These are phyloP conservation scores for Spilogale gracilis DNA, from an alignment of 2,113 vertebrate species.

Conservation along the genomic window DNA sequence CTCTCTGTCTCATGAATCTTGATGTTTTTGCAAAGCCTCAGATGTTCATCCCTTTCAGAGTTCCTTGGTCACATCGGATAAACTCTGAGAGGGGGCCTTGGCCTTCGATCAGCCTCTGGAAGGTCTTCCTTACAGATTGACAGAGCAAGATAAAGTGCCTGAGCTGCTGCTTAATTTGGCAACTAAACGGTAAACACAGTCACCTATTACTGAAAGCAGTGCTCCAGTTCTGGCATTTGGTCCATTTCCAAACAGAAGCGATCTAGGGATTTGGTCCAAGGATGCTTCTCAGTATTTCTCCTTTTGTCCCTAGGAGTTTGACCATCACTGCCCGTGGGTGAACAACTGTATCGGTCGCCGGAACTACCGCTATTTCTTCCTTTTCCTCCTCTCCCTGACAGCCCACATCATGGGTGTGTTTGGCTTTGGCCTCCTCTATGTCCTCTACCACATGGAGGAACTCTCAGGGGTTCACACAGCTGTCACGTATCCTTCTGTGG, in stretches of 20 bases:
- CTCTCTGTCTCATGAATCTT: not conserved
- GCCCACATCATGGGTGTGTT: constrained; percentile 96
- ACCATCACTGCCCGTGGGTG: constrained; percentile 99
- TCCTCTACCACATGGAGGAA: constrained; percentile 94
- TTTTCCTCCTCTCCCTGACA: constrained; percentile 96
- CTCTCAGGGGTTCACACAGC: constrained; percentile 93
- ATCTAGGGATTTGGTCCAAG: not conserved
- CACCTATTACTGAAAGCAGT: not conserved
- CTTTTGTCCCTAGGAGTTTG: constrained; percentile 92
- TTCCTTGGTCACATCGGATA: not conserved
- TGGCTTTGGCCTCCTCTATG: constrained; percentile 95
- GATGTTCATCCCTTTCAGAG: not conserved
- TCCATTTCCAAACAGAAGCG: not conserved
- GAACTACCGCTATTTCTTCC: constrained; percentile 99
- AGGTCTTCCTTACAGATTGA: not conserved
- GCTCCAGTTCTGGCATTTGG: not conserved
- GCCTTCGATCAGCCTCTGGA: not conserved
- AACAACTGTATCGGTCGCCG: constrained; percentile 98
- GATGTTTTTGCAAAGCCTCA: not conserved
- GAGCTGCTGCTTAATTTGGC: not conserved
- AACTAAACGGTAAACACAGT: not conserved
- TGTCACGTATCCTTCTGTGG: constrained; percentile 96
- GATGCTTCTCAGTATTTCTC: constrained; percentile 38
- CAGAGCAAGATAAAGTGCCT: not conserved
- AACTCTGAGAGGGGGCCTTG: not conserved